Percentiles rank a stretch among this genome's conserved stretches.
phyloP scores from a whole-genome alignment of 2,113 vertebrate species.

The Microtus ochrogaster region DNA sequence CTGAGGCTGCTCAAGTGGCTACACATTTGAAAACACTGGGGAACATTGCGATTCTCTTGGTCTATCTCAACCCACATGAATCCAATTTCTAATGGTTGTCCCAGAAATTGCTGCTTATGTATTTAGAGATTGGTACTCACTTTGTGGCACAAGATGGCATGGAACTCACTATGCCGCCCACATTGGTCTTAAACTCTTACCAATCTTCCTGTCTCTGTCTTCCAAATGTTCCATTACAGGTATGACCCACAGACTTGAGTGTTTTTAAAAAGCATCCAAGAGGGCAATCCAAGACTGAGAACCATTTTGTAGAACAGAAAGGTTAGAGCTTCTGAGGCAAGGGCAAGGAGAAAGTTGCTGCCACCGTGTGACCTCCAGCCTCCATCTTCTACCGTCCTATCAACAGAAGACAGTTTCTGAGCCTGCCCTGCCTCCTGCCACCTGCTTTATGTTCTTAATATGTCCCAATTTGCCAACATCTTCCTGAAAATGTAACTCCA shows the following conservation, averaged over 20 bases:
- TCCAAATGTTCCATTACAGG: not conserved
- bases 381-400: no score
- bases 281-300: rapidly evolving
- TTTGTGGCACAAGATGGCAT: not conserved
- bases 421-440: not conserved
- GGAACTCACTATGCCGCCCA: not conserved
- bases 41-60: rapidly evolving
- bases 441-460: not conserved
- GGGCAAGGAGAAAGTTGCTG: not conserved
- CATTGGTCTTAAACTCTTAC: not conserved
- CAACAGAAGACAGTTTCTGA: rapidly evolving
- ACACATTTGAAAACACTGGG: rapidly evolving
- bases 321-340: not conserved
- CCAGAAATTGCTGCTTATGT: not conserved
- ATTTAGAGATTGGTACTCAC: not conserved
- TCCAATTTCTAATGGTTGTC: rapidly evolving
- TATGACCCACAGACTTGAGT: not conserved
- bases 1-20: not conserved
- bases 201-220: not conserved
- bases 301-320: not conserved
- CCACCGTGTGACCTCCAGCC: no score
- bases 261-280: no score
- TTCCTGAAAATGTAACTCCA: not conserved
- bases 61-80: not conserved
- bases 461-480: rapidly evolving